These are phyloP conservation scores for Vandiemenella viatica DNA, from an alignment of 2,888 invertebrate species.

Conservation along the genomic window DNA sequence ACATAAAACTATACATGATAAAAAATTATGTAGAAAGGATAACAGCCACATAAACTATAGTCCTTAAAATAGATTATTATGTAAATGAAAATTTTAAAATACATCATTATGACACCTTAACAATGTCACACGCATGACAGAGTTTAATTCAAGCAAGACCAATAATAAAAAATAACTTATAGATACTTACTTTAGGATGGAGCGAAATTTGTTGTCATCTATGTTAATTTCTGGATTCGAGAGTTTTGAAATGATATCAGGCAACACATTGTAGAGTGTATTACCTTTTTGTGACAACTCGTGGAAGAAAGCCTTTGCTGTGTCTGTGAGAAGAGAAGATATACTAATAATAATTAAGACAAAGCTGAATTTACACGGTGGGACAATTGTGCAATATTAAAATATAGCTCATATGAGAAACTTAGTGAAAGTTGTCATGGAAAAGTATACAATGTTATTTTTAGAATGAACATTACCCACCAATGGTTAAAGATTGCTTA, in stretches of 20 bases:
- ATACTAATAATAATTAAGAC: too few relatives aligned
- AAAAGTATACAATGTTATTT: too few relatives aligned
- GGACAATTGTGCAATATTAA: too few relatives aligned
- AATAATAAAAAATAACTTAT: not conserved
- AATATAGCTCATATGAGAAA: too few relatives aligned
- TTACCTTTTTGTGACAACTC: constrained; percentile 79
- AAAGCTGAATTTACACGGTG: too few relatives aligned
- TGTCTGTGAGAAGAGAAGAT: constrained; percentile 30
- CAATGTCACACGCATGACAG: too few relatives aligned
- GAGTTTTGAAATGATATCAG: constrained; percentile 82
- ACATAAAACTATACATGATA: too few relatives aligned
- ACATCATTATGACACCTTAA: not conserved
- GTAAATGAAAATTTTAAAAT: not conserved
- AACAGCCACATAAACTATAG: not conserved
- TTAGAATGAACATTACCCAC: too few relatives aligned
- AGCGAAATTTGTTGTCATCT: not conserved
- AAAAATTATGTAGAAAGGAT: too few relatives aligned
- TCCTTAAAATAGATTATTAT: not conserved
- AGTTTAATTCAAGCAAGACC: too few relatives aligned
- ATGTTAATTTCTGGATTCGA: constrained; percentile 47
- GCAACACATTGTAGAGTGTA: constrained; percentile 87
- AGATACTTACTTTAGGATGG: not conserved
- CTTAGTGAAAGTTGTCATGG: too few relatives aligned
- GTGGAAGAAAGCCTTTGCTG: constrained; percentile 57
- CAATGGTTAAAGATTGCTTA: too few relatives aligned